These are phyloP conservation scores for Platichthys flesus DNA, from an alignment of 2,113 vertebrate species.

Conservation along the genomic window DNA sequence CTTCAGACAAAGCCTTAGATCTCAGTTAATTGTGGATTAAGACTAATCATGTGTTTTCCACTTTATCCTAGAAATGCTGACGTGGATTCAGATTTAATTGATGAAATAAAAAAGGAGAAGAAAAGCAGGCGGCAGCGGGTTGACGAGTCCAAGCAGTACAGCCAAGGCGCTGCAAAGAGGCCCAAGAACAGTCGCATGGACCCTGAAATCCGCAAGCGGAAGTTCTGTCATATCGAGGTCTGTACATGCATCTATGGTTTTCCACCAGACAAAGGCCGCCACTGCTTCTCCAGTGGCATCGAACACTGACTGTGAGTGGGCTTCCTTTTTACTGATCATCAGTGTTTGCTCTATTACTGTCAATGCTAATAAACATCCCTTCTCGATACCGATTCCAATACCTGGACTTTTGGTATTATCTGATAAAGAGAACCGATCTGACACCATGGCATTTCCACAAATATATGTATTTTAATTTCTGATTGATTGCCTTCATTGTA, in stretches of 20 bases:
- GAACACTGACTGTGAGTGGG: conserved; percentile 66
- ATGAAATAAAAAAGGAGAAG: conserved; percentile 87
- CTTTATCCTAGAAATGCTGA: conserved; percentile 77
- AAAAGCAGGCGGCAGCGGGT: conserved; percentile 84
- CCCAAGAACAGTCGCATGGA: conserved; percentile 58
- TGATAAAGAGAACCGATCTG: no score
- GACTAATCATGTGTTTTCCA: not conserved
- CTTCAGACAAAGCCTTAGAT: not conserved
- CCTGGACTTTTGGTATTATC: no score
- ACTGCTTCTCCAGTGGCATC: conserved; percentile 48
- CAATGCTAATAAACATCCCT: not conserved
- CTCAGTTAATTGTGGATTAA: not conserved
- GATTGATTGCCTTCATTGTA: no score
- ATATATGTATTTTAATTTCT: no score
- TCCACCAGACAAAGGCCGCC: conserved; percentile 39
- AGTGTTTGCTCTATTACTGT: not conserved
- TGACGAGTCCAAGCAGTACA: conserved; percentile 67
- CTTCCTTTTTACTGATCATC: not conserved
- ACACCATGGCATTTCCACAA: no score
- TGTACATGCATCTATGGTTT: conserved; percentile 9
- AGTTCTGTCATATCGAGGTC: conserved; percentile 46
- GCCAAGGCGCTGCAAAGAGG: conserved; percentile 12
- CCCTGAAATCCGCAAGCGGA: conserved; percentile 69
- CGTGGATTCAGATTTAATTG: conserved; percentile 74
- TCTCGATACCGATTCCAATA: no score